A percentile compares a stretch with the other conserved stretches of the same genome.
Evolutionary conservation across 2,888 invertebrate species (phyloP).

Genomic region (Amphipyra tragopoginis): DNA sequence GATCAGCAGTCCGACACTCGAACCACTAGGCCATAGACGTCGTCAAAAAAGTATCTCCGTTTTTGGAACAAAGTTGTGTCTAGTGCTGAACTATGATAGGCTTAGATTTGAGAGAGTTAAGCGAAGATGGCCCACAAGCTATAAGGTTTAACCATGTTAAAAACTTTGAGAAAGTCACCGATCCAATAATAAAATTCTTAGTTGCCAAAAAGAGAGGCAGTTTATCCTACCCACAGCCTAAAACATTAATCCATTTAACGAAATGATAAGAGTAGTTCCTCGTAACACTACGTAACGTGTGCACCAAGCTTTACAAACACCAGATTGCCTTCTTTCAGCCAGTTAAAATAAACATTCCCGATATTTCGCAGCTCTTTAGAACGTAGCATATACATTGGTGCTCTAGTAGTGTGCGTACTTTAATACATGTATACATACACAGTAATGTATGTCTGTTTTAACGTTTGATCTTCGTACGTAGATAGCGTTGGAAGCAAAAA

Average conservation of each 20-base stretch:
- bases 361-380: constrained; percentile 86
- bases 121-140: too few relatives aligned
- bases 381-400: constrained; percentile 64
- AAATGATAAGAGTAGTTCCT: constrained; percentile 25
- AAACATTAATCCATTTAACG: constrained; percentile 26
- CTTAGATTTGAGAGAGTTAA: too few relatives aligned
- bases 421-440: constrained; percentile 54
- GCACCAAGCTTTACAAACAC: constrained; percentile 74
- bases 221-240: constrained; percentile 9
- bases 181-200: too few relatives aligned
- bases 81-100: too few relatives aligned
- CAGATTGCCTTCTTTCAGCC: constrained; percentile 89
- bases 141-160: too few relatives aligned
- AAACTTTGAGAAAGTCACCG: too few relatives aligned
- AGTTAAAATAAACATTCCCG: constrained; percentile 86
- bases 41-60: too few relatives aligned
- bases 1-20: too few relatives aligned
- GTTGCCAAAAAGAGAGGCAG: background rate
- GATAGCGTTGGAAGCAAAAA: constrained; percentile 47
- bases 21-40: too few relatives aligned
- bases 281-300: constrained; percentile 47
- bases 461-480: constrained; percentile 56
- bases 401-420: constrained; percentile 51
- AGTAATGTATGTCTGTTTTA: constrained; percentile 56
- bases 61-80: too few relatives aligned